phyloP scores from a whole-genome alignment of 1,140 invertebrate species.

The Drosophila novamexicana region DNA sequence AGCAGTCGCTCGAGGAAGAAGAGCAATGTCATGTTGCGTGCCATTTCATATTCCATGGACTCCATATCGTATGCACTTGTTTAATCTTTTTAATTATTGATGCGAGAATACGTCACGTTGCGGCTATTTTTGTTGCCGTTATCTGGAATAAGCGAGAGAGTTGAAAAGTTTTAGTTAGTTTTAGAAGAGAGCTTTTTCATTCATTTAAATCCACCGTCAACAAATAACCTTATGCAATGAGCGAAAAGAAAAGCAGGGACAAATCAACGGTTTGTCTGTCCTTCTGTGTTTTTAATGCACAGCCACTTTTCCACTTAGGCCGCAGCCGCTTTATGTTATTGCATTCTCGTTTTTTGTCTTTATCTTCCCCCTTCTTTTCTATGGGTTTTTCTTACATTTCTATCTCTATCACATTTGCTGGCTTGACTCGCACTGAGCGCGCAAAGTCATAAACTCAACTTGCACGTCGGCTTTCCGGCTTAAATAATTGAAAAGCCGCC shows the following conservation, averaged over 20 bases:
- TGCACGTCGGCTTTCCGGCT: constrained; percentile 50
- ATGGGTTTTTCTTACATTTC: constrained; percentile 13
- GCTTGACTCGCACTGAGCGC: constrained; percentile 28
- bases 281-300: constrained; percentile 73
- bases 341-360: constrained; percentile 26
- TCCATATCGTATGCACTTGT: constrained; percentile 88
- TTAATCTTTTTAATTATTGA: constrained; percentile 57
- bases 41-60: constrained; percentile 96
- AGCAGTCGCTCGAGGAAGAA: constrained; percentile 98
- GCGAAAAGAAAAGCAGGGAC: constrained; percentile 37
- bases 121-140: constrained; percentile 31
- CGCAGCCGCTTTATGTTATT: constrained; percentile 48
- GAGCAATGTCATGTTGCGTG: constrained; percentile 96
- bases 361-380: constrained; percentile 10
- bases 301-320: constrained; percentile 71
- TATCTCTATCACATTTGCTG: constrained; percentile 33
- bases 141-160: constrained; percentile 52
- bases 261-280: constrained; percentile 27
- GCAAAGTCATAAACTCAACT: constrained; percentile 61
- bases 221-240: constrained; percentile 66
- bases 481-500: constrained; percentile 68
- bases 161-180: constrained; percentile 11
- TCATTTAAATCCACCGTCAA: constrained; percentile 34
- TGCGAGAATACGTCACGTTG: constrained; percentile 56
- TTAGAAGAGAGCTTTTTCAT: constrained; percentile 1